Conservation (phyloP, 2,888 invertebrate genomes). For the Monochamus alternatus region DNA sequence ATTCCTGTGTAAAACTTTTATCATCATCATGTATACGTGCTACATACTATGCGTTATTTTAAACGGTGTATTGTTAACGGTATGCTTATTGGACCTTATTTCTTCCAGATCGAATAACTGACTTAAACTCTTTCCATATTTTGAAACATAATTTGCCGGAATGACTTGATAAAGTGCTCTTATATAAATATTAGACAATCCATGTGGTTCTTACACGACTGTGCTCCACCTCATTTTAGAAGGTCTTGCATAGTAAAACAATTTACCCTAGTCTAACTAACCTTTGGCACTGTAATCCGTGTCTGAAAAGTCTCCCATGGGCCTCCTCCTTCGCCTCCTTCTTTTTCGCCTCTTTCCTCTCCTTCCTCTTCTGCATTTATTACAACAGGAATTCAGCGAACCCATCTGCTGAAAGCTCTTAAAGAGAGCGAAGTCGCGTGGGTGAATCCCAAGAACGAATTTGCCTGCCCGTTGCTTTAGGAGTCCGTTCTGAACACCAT, state of each 20-base stretch:
- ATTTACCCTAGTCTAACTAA: not conserved
- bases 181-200: no score
- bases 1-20: no score
- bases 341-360: conserved; percentile 14
- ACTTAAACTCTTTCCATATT: no score
- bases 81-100: no score
- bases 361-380: conserved; percentile 27
- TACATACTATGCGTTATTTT: no score
- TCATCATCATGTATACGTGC: no score
- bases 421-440: conserved; percentile 53
- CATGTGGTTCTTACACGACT: no score
- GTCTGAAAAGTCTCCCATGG: not conserved
- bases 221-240: no score
- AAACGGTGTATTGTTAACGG: no score
- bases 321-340: conserved; percentile 18
- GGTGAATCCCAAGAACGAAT: conserved; percentile 50
- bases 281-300: conserved; percentile 17
- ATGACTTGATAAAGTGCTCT: no score
- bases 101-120: no score
- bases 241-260: not conserved
- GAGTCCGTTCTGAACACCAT: conserved; percentile 56
- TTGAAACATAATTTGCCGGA: no score
- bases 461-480: conserved; percentile 53
- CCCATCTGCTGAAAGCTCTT: conserved; percentile 46
- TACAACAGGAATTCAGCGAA: conserved; percentile 34